Evolutionary conservation across 1,140 invertebrate genomes (phyloP), one percentile per base, ranked within the genome.

Genomic region (Ips nitidus): DNA sequence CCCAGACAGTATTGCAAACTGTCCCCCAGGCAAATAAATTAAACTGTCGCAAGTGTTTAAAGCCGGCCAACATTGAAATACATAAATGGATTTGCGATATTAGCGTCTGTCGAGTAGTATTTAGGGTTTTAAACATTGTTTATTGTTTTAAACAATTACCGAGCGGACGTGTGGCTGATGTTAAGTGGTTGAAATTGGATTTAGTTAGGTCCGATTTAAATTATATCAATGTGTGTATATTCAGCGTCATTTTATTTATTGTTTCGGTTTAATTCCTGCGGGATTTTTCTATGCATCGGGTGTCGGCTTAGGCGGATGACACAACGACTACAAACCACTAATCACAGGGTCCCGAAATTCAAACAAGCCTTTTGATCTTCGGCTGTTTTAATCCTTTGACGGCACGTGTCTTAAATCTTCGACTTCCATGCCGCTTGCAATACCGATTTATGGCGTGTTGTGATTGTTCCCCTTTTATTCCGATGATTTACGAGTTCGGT

Each of bases 101-200:
- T 65, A 65, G 52, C 63, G 63, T 53, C 63, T 43, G 63, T 65
- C 63, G 52, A 56, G 52, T 65, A 55, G 63, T 65, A 65, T 65
- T 65, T 65, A 65, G 52, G 63, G 63, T 65, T 65, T 65, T 65
- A 65, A 65, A 65, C 63, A 56, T 56, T 65, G 63, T 65, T 65
- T 65, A 65, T 56, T 65, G 63, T 65, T 65, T 65, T 65, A 65
- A 65, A 65, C 63, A 65, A 55, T 65, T 56, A 50, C 38, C 1
- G 39, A 65, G 43, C 43, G 63, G 63, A 65, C 63, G 63, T 65
- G 63, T 37, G 39, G 63, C 41, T 36, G 39, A 65, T 65, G 63
- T 65, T 65, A 65, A 65, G 63, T 65, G 63, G 38, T 65, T 22
- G n/a, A 43, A 71, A 65, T 65, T 65, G 52, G 47, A 65, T 65